Evolutionary conservation across 2,888 invertebrate species (phyloP).

Genomic region (Ischnura elegans): DNA sequence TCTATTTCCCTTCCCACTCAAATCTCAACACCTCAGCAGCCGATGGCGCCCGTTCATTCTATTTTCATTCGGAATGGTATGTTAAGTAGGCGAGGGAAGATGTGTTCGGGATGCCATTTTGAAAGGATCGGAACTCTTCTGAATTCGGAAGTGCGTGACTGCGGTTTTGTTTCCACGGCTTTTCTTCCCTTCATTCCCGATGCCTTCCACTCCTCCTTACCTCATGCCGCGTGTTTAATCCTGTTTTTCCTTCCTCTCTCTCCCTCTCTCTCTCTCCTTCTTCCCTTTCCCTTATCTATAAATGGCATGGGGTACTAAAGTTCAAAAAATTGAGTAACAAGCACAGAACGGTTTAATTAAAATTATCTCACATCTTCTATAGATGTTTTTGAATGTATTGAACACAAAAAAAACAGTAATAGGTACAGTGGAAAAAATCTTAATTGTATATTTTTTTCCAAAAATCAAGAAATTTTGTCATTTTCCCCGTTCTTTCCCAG

Average conservation of each 20-base stretch:
- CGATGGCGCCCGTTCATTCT: neutral
- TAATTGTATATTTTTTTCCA: too few species aligned
- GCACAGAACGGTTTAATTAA: too few species aligned
- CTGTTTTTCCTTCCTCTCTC: too few species aligned
- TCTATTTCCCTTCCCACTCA: neutral
- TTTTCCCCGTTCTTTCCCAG: too few species aligned
- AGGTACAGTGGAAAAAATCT: too few species aligned
- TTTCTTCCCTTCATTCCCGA: neutral
- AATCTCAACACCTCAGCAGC: neutral
- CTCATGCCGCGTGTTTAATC: neutral
- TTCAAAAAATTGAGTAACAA: too few species aligned
- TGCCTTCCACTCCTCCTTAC: neutral
- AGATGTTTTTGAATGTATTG: too few species aligned
- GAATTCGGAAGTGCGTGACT: conserved; percentile 59
- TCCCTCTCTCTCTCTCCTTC: neutral
- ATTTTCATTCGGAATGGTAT: conserved; percentile 34
- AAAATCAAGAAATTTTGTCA: too few species aligned
- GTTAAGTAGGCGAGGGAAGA: conserved; percentile 13
- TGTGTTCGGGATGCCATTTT: conserved; percentile 26
- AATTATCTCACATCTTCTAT: too few species aligned
- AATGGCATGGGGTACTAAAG: too few species aligned
- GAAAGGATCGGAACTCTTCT: conserved; percentile 38
- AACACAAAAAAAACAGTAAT: too few species aligned
- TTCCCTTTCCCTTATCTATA: too few species aligned
- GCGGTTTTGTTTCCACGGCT: conserved; percentile 45